These are phyloP conservation scores for Catocala nupta DNA, from an alignment of 2,888 invertebrate genomes.

Conservation along the genomic window DNA sequence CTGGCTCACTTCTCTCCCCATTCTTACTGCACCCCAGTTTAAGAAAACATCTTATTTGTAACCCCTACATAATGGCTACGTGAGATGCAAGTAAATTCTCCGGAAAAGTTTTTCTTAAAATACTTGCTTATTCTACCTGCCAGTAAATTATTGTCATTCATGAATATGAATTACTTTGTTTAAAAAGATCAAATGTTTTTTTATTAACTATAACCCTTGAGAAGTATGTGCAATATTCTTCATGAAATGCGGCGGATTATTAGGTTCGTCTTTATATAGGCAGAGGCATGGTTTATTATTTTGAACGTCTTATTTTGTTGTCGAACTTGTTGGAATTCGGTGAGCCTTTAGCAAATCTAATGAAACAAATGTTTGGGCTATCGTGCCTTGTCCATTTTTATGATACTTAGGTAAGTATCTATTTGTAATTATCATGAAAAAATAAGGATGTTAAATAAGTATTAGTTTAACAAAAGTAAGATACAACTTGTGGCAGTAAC, in stretches of 20 bases:
- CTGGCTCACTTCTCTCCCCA: constrained; percentile 27
- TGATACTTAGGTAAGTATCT: too few relatives aligned
- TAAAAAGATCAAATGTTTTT: constrained; percentile 65
- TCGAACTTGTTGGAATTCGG: neutral
- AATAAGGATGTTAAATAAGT: too few relatives aligned
- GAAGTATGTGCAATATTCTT: constrained; percentile 47
- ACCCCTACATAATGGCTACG: constrained; percentile 54
- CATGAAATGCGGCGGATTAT: constrained; percentile 44
- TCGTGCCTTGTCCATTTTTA: too few relatives aligned
- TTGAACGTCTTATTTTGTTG: constrained; percentile 5
- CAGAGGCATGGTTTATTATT: constrained; percentile 4
- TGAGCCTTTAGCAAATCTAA: too few relatives aligned
- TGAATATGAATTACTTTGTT: constrained; percentile 73
- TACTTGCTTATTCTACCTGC: constrained; percentile 45
- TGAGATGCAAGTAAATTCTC: constrained; percentile 55
- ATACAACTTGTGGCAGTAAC: too few relatives aligned
- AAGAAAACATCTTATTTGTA: constrained; percentile 54
- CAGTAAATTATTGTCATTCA: constrained; percentile 67
- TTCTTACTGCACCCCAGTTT: constrained; percentile 37
- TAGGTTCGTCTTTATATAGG: constrained; percentile 22
- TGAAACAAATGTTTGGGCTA: too few relatives aligned
- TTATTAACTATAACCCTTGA: constrained; percentile 41
- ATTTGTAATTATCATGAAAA: too few relatives aligned
- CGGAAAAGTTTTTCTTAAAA: constrained; percentile 53
- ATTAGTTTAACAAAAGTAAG: too few relatives aligned